These are phyloP conservation scores for Diploscapter pachys DNA, from an alignment of 1,140 invertebrate genomes.

Conservation along the genomic window DNA sequence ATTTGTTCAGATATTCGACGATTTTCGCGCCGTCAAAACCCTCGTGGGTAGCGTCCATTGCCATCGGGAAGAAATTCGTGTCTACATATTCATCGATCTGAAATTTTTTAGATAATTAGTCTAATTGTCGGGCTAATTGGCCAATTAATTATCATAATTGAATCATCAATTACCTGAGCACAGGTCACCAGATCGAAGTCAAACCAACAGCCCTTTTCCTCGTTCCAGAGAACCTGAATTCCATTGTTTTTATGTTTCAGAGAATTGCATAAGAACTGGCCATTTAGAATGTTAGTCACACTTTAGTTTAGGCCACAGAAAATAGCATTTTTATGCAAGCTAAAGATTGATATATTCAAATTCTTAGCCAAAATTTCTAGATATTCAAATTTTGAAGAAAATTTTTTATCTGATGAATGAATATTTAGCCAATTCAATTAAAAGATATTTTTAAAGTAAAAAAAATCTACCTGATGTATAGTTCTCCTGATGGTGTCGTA, in stretches of 20 bases:
- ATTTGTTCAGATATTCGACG: conserved; percentile 35
- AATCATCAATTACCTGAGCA: conserved; percentile 57
- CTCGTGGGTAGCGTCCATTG: conserved; percentile 66
- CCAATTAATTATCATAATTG: too few species aligned
- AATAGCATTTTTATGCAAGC: too few species aligned
- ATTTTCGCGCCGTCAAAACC: conserved; percentile 38
- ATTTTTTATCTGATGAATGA: too few species aligned
- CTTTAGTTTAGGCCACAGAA: too few species aligned
- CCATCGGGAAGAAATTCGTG: conserved; percentile 79
- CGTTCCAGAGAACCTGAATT: conserved; percentile 74
- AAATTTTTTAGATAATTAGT: too few species aligned
- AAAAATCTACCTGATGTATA: conserved; percentile 34
- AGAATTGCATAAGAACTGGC: too few species aligned
- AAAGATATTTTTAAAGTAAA: background rate
- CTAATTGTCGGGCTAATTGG: too few species aligned
- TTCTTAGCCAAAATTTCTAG: too few species aligned
- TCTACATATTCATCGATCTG: conserved; percentile 72
- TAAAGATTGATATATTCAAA: too few species aligned
- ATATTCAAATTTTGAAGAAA: too few species aligned
- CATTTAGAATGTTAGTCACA: too few species aligned
- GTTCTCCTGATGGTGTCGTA: conserved; percentile 37
- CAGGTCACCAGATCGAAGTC: conserved; percentile 73
- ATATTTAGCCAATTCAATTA: background rate
- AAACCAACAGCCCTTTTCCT: conserved; percentile 78
- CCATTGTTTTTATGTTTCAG: background rate